phyloP scores from a whole-genome alignment of 2,888 invertebrate species.

The Xanthia icteritia region DNA sequence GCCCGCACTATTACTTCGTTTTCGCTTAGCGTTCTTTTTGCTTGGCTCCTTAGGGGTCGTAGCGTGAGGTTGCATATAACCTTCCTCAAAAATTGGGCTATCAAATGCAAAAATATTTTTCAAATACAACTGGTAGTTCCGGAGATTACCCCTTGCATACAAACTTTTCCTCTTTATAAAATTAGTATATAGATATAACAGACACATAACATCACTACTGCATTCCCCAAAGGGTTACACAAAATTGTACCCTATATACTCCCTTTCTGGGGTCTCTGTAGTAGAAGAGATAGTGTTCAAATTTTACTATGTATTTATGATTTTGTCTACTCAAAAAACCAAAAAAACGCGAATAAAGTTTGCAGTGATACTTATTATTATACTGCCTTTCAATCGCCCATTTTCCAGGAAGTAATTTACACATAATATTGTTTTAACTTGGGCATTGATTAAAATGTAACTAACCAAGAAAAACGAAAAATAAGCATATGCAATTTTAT shows the following conservation, averaged over 20 bases:
- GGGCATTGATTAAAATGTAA: not conserved
- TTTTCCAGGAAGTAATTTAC: not conserved
- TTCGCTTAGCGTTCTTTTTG: too few species aligned
- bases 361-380: not conserved
- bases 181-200: too few species aligned
- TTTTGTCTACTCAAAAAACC: not conserved
- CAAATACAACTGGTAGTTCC: too few species aligned
- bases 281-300: not conserved
- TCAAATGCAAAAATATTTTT: too few species aligned
- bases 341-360: not conserved
- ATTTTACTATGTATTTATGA: not conserved
- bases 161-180: too few species aligned
- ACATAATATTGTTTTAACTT: not conserved
- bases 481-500: too few species aligned
- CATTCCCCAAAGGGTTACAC: not conserved
- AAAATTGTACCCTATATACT: not conserved
- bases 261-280: not conserved
- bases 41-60: too few species aligned
- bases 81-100: too few species aligned
- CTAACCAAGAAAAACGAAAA: not conserved
- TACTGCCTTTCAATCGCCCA: constrained; percentile 4
- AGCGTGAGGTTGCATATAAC: too few species aligned
- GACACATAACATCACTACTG: not conserved
- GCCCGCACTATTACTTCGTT: too few species aligned
- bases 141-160: too few species aligned